Evolutionary conservation across 2,797 vertebrate genomes (phyloP).

Genomic region (Molossus alvarezi): DNA sequence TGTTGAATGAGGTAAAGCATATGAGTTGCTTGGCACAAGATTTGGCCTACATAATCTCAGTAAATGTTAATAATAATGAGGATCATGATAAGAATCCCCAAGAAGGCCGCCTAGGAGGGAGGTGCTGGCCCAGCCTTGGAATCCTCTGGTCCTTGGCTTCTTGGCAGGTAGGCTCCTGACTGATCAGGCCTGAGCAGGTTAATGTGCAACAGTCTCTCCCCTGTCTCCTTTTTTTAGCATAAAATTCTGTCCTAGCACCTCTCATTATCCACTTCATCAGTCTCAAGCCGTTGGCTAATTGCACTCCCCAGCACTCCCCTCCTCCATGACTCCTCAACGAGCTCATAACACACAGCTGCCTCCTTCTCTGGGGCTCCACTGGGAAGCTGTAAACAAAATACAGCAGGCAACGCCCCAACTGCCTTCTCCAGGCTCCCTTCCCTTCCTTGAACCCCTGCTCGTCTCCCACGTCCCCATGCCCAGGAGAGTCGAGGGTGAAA

Average conservation of each 20-base stretch:
- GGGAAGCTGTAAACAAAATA: constrained; percentile 63
- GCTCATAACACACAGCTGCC: constrained; percentile 79
- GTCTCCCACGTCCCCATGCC: neutral
- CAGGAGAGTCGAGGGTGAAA: neutral
- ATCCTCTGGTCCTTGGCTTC: neutral
- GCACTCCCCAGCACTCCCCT: constrained; percentile 72
- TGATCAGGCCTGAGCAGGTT: constrained; percentile 55
- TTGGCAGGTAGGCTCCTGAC: neutral
- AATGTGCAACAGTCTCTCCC: constrained; percentile 58
- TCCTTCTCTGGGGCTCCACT: constrained; percentile 53
- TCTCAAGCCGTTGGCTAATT: constrained; percentile 85
- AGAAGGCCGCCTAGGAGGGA: neutral
- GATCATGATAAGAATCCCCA: neutral
- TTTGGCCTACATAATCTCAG: neutral
- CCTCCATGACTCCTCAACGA: constrained; percentile 77
- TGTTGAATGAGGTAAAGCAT: neutral
- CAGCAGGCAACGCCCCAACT: neutral
- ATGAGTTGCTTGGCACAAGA: neutral
- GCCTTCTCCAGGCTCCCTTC: constrained; percentile 26
- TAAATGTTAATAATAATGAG: neutral
- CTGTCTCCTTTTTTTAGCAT: constrained; percentile 57
- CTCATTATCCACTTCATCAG: constrained; percentile 89
- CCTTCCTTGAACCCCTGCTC: neutral
- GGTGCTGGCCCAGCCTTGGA: neutral
- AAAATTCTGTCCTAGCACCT: constrained; percentile 79